Evolutionary conservation across 2,888 invertebrate species (phyloP).

Genomic region (Mamestra brassicae): DNA sequence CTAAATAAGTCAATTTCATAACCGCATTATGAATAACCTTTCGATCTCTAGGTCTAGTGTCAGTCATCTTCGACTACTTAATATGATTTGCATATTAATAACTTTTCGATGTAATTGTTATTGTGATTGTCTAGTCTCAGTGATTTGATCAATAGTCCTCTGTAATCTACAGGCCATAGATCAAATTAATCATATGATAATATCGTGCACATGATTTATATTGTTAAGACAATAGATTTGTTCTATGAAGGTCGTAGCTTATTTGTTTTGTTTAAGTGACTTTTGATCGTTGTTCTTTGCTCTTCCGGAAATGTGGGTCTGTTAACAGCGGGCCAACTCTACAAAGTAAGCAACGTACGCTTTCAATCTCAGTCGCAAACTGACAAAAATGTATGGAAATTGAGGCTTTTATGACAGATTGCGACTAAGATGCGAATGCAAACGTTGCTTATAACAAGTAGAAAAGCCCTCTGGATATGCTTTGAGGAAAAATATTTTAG

Average conservation of each 20-base stretch:
- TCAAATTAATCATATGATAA: constrained; percentile 68
- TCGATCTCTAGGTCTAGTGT: constrained; percentile 27
- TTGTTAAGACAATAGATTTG: constrained; percentile 65
- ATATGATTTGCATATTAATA: constrained; percentile 47
- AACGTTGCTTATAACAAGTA: too few relatives aligned
- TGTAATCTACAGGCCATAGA: constrained; percentile 65
- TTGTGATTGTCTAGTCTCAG: constrained; percentile 56
- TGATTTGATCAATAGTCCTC: constrained; percentile 51
- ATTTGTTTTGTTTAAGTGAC: constrained; percentile 38
- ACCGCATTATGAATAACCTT: constrained; percentile 30
- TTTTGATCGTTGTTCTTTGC: constrained; percentile 39
- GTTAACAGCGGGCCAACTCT: neutral
- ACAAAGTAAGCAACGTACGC: too few relatives aligned
- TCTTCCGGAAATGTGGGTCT: constrained; percentile 20
- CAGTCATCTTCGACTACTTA: constrained; percentile 24
- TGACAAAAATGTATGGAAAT: too few relatives aligned
- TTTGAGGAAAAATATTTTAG: neutral
- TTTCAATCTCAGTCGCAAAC: too few relatives aligned
- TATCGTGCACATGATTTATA: constrained; percentile 62
- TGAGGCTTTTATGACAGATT: too few relatives aligned
- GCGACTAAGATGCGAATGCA: too few relatives aligned
- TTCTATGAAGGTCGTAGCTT: constrained; percentile 56
- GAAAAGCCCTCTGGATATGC: too few relatives aligned
- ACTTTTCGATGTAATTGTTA: constrained; percentile 45
- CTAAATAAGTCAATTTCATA: constrained; percentile 32